Conservation (phyloP, 1,140 invertebrate genomes). For the Globodera rostochiensis region DNA sequence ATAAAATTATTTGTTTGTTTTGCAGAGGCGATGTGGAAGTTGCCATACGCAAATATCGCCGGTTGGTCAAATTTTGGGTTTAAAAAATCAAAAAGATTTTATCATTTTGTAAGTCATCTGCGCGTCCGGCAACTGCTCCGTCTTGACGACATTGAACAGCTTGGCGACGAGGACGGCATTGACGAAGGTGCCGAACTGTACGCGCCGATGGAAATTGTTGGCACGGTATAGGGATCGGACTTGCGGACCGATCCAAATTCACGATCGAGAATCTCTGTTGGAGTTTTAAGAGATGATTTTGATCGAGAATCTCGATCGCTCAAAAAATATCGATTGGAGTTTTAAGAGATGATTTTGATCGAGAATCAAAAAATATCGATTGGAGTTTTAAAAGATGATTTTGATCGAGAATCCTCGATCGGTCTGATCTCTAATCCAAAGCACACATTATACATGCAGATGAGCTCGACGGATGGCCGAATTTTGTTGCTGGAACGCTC, state of each 20-base stretch:
- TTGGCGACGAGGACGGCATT: slow-evolving; percentile 30
- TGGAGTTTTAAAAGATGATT: too few relatives aligned
- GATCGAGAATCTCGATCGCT: too few relatives aligned
- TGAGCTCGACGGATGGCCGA: slow-evolving; percentile 15
- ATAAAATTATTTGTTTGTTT: neutral
- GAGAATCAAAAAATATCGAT: too few relatives aligned
- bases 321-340: too few relatives aligned
- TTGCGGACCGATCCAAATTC: too few relatives aligned
- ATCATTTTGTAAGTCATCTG: slow-evolving; percentile 35
- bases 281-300: too few relatives aligned
- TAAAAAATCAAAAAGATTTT: neutral
- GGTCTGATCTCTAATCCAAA: too few relatives aligned
- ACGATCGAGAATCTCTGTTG: too few relatives aligned
- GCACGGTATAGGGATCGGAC: slow-evolving; percentile 28
- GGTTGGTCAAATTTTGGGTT: neutral
- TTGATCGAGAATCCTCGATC: too few relatives aligned
- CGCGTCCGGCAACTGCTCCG: slow-evolving; percentile 36
- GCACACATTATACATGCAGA: neutral
- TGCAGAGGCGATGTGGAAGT: slow-evolving; percentile 33
- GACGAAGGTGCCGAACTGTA: slow-evolving; percentile 48
- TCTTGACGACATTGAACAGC: slow-evolving; percentile 40
- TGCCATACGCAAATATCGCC: slow-evolving; percentile 30
- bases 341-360: too few relatives aligned
- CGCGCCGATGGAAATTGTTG: slow-evolving; percentile 45
- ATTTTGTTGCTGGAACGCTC: slow-evolving; percentile 45